phyloP scores from a whole-genome alignment of 2,888 invertebrate species.

The Drosophila nigricruria region DNA sequence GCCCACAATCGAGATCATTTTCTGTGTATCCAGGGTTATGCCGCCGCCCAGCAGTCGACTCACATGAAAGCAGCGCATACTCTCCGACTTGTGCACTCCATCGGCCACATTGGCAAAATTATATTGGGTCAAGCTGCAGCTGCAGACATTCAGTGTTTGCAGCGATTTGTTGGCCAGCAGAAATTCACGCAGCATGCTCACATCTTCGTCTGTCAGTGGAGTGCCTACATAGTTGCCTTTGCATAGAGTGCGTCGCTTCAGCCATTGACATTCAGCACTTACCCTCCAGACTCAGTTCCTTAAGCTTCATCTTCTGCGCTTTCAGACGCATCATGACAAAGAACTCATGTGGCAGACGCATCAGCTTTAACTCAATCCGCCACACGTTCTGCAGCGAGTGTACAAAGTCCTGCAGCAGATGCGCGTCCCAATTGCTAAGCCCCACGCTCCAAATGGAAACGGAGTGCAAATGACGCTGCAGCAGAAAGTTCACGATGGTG shows the following conservation, averaged over 20 bases:
- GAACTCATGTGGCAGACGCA: constrained; percentile 70
- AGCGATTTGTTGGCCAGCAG: constrained; percentile 62
- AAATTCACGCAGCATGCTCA: constrained; percentile 61
- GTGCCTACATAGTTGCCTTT: constrained; percentile 52
- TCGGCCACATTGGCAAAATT: constrained; percentile 82
- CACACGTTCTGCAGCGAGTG: constrained; percentile 49
- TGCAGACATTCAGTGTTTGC: constrained; percentile 61
- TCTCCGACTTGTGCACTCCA: constrained; percentile 79
- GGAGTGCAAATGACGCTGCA: constrained; percentile 34
- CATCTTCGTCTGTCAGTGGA: constrained; percentile 47
- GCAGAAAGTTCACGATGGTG: constrained; percentile 72
- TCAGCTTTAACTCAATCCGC: constrained; percentile 66
- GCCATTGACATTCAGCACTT: constrained; percentile 17
- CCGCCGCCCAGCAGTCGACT: constrained; percentile 67
- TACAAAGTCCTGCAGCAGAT: constrained; percentile 58
- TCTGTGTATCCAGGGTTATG: constrained; percentile 74
- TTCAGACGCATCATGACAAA: constrained; percentile 65
- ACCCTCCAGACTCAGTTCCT: constrained; percentile 73
- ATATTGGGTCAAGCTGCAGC: constrained; percentile 78
- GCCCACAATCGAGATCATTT: constrained; percentile 69
- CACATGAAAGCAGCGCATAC: constrained; percentile 65
- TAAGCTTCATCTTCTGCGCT: constrained; percentile 51
- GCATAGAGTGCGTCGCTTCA: not conserved
- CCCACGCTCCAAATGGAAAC: constrained; percentile 58
- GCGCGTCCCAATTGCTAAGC: constrained; percentile 40